Base-by-base conservation (phyloP, 2,113 vertebrate genomes). In the Falco punctatus region DNA sequence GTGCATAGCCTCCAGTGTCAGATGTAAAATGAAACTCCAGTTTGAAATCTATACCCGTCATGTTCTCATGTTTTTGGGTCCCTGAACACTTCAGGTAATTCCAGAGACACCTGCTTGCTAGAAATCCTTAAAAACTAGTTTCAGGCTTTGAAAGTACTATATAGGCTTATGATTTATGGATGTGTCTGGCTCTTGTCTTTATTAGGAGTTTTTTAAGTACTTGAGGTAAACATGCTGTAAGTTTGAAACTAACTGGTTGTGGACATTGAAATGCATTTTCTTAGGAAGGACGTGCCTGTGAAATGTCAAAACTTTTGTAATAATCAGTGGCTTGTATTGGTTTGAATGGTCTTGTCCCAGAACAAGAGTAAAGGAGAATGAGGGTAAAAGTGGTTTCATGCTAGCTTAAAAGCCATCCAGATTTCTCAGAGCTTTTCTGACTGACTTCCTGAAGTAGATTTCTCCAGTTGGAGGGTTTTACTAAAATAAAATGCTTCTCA, bases 71-170 rank as follows among this genome's bases (percentile, higher is more conserved):
- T 61, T 92, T 94, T 91, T 66, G 46, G 16, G 33, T 92, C 95
- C 82, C 96, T 85, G 77, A 94, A 80, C 77, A 58, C 10, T 92
- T 89, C 77, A 92, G 77, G 73, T 96, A 94, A 78, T 95, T 96
- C 86, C 35, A 78, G 75, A 66, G 79, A 74, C 75, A 94, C 86
- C 92, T 95, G 88, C 75, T 96, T 81, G 24, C 30, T 59, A 67
- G 17, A 92, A 93, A 90, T 15, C 18, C 57, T 81, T 85, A 62
- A 81, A 70, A 87, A 32, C 15, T 38, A 77, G 10, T 52, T 90
- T 92, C 67, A 81, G 67, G 62, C 21, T 73, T 81, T 48, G n/a
- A 70, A 88, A 49, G n/a, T 30, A 55, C 13, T 40, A 4, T 30
- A 38, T 4, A 22, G 6, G 10, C 4, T 51, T 85, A 46, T 88